These are phyloP conservation scores for Torymus texanus DNA, from an alignment of 2,888 invertebrate species.

Conservation along the genomic window DNA sequence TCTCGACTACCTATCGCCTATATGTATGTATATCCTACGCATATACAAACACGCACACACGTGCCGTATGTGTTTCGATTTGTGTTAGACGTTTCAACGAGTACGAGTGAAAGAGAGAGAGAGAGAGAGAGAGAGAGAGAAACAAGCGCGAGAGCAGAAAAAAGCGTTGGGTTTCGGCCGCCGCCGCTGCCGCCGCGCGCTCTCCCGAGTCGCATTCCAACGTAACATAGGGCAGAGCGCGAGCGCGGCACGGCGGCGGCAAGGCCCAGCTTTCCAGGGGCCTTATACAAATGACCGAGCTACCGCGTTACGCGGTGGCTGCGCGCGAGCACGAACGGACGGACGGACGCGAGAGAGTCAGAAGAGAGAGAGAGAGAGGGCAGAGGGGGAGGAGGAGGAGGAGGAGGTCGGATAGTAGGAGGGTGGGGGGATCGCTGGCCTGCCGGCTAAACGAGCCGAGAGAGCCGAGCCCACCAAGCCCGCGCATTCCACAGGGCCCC, in stretches of 20 bases:
- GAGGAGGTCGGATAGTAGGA: neutral
- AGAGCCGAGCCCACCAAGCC: conserved; percentile 51
- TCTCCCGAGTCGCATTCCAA: conserved; percentile 46
- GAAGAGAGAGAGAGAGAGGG: conserved; percentile 14
- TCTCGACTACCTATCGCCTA: neutral
- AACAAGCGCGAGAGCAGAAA: conserved; percentile 29
- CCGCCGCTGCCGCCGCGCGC: conserved; percentile 42
- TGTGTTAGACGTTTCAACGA: neutral
- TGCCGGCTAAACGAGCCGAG: conserved; percentile 39
- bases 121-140: conserved; percentile 8
- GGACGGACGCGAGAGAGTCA: neutral
- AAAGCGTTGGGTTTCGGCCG: conserved; percentile 50
- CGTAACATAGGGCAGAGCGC: conserved; percentile 29
- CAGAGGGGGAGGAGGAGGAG: conserved; percentile 2
- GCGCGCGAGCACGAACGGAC: conserved; percentile 28
- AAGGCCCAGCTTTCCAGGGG: conserved; percentile 58
- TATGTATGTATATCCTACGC: neutral
- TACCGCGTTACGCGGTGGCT: conserved; percentile 72
- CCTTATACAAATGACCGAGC: conserved; percentile 75
- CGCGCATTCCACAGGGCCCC: conserved; percentile 50
- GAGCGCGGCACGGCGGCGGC: conserved; percentile 50
- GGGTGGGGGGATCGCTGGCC: conserved; percentile 11
- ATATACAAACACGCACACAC: too few relatives aligned
- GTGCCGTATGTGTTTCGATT: too few relatives aligned
- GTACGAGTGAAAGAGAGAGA: conserved; percentile 25